Conservation (phyloP, 2,113 vertebrate species). For the Xenopus laevis region DNA sequence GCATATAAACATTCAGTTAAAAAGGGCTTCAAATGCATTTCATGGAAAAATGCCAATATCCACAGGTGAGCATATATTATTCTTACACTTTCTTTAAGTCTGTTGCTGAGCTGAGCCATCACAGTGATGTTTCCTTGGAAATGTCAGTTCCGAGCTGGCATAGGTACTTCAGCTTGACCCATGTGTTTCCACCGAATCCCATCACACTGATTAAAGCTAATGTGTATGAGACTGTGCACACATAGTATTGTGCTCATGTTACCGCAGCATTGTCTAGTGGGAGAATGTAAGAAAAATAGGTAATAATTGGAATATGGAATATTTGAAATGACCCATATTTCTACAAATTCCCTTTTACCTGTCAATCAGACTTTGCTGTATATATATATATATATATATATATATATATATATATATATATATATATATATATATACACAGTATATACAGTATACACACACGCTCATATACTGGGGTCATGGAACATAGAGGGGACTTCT, state of each 20-base stretch:
- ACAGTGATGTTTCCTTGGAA: slow-evolving; percentile 20
- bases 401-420: no score
- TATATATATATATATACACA: no score
- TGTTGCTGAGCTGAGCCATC: slow-evolving; percentile 1
- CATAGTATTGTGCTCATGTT: background rate
- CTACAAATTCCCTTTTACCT: background rate
- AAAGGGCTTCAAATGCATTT: slow-evolving; percentile 12
- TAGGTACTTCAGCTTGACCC: background rate
- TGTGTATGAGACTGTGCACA: background rate
- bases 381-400: no score
- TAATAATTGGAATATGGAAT: slow-evolving; percentile 20
- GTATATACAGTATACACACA: no score
- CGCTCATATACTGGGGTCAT: no score
- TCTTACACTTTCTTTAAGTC: background rate
- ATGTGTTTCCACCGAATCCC: background rate
- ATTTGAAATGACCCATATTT: slow-evolving; percentile 32
- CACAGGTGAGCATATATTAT: slow-evolving; percentile 21
- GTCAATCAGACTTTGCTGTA: background rate
- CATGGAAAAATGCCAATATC: background rate
- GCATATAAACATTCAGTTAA: slow-evolving; percentile 6
- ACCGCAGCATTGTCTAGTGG: slow-evolving; percentile 17
- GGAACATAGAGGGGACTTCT: no score
- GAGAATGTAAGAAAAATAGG: slow-evolving; percentile 5
- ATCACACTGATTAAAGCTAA: background rate
- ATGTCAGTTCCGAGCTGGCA: background rate